Evolutionary conservation across 2,888 invertebrate species (phyloP), one percentile per base, ranked within the genome.

Genomic region (Epinotia demarniana): DNA sequence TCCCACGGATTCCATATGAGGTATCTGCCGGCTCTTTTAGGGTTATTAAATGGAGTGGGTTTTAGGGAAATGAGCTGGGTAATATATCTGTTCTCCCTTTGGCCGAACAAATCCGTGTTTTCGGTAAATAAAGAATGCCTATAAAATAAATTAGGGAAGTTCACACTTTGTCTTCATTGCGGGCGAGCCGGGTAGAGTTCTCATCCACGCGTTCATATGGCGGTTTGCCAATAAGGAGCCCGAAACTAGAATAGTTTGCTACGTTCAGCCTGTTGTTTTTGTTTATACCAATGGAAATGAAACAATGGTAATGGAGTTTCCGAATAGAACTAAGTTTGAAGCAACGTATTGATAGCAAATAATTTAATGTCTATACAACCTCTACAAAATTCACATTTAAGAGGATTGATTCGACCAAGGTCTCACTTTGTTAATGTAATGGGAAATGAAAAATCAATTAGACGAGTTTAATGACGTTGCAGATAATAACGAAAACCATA

Each of bases 1-100:
- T 92, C 92, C 90, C 82, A 84, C 82, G 90, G 90, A 91, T 91
- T 91, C 90, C 88, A 85, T 89, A 87, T 90, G 90, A 93, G 91
- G 92, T 92, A 93, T 92, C 88, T 87, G 80, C 84, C 86, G 87
- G 87, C 87, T 89, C 91, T 86, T 91, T 92, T 87, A 91, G 88
- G 89, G 93, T 92, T 93, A 92, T 94, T 93, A 92, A 92, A 87
- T 87, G 89, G 88, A 93, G 92, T 91, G 91, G 91, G 92, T 91
- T 91, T 93, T 91, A 92, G 87, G 91, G 87, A 92, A 92, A 94
- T 91, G 91, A 91, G 88, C 84, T 82, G 84, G 82, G 84, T 84
- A 89, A 92, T 92, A 91, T 89, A 91, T 92, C 87, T 86, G 84
- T 85, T 83, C 82, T 84, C 85, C 85, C 84, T 86, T 81, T 79